Evolutionary conservation across 2,797 vertebrate genomes (phyloP).

Genomic region (Emys orbicularis): DNA sequence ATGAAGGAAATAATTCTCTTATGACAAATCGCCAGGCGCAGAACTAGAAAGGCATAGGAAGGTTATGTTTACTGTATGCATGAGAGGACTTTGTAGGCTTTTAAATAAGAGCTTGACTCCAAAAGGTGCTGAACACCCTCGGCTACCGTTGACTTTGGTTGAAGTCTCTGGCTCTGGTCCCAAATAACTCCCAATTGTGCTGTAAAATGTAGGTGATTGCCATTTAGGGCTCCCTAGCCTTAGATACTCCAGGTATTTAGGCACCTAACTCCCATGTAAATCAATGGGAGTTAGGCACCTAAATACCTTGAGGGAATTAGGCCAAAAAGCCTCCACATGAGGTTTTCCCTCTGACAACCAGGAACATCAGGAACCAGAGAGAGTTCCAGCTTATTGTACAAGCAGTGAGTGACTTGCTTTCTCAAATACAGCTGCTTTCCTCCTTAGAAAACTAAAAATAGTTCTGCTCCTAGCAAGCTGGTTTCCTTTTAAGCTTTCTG

Average conservation of each 20-base stretch:
- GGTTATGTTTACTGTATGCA: background rate
- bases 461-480: slow-evolving; percentile 72
- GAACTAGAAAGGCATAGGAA: background rate
- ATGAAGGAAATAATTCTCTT: background rate
- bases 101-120: background rate
- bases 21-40: background rate
- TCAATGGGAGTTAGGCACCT: background rate
- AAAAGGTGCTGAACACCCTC: background rate
- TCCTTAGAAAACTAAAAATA: slow-evolving; percentile 84
- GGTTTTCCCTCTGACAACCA: slow-evolving; percentile 62
- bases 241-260: background rate
- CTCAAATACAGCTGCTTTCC: slow-evolving; percentile 82
- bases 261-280: background rate
- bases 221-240: slow-evolving; percentile 62
- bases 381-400: slow-evolving; percentile 77
- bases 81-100: background rate
- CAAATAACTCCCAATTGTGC: slow-evolving; percentile 54
- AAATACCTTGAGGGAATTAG: background rate
- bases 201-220: slow-evolving; percentile 53
- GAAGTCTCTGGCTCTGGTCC: slow-evolving; percentile 50
- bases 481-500: slow-evolving; percentile 80
- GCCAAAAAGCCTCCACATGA: slow-evolving; percentile 61
- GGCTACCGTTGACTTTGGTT: slow-evolving; percentile 28
- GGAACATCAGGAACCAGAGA: slow-evolving; percentile 72
- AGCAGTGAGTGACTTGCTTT: slow-evolving; percentile 71